Evolutionary conservation across 92 coral and sea anemone genomes (phyloP), one percentile per base, ranked within the genome.

Genomic region (Epizoanthus fatuus): DNA sequence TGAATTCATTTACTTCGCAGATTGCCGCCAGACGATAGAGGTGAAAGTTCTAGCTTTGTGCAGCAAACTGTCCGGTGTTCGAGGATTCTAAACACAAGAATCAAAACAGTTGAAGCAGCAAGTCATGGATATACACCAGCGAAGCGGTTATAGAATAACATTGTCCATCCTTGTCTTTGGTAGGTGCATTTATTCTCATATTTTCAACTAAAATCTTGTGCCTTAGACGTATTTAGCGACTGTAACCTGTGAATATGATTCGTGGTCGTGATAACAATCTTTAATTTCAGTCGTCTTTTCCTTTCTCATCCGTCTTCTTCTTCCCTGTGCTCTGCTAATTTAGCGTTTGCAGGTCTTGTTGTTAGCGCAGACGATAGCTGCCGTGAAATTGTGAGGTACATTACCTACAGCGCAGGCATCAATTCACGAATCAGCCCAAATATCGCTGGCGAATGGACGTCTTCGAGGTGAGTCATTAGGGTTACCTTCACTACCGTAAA

Each of bases 361-460:
- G 65, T 49, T 49, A 49, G 47, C 10, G 85, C 84, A 62, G 91
- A 91, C 51, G 81, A 71, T 55, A 90, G 73, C 74, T 93, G 96
- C 81, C 90, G 86, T 42, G 54, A 59, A 38, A 88, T 85, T 20
- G 93, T 91, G 1, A 75, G 89, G 66, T 72, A 88, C 85, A 88
- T 93, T 3, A 75, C 89, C 59, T 90, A 90, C 83, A 83, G 92
- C 84, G 86, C 83, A 49, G 93, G 96, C 47, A 70, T 93, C 14
- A 76, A 81, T 42, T 90, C 74, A 2, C 69, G 88, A 16, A 81
- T 53, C 42, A 55, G 53, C 55, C 90, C 94, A 35, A 91, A 88
- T 37, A 88, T 93, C 38, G 80, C 52, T 51, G 94, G 96, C 58
- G 94, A 88, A 75, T 93, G 96, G 96, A 93, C 94, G 5, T 93